Percentiles rank a stretch among this genome's conserved stretches.
These are phyloP conservation scores for Pterostichus madidus DNA, from an alignment of 2,888 invertebrate genomes.

Conservation along the genomic window DNA sequence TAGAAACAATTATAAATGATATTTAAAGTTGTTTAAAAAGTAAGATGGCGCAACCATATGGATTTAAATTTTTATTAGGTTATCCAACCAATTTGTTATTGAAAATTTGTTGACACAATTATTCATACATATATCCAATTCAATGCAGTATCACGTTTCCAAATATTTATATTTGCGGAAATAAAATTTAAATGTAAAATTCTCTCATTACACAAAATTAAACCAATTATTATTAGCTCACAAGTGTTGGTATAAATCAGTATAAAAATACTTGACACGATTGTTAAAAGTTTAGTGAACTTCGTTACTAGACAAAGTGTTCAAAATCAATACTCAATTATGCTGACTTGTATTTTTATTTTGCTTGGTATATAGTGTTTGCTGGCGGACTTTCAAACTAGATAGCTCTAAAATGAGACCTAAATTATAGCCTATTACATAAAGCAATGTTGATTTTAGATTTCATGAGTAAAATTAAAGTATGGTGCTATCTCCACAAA, in stretches of 20 bases:
- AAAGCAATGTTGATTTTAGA: neutral
- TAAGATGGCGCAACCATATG: no score
- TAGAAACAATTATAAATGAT: no score
- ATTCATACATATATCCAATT: neutral
- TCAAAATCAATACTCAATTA: conserved; percentile 49
- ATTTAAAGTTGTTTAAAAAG: no score
- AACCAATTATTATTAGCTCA: conserved; percentile 24
- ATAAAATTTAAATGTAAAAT: conserved; percentile 24
- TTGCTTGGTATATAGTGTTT: conserved; percentile 23
- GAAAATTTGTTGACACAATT: neutral
- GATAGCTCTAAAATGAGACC: conserved; percentile 36
- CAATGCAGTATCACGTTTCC: neutral
- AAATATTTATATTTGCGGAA: neutral
- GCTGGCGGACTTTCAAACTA: no score
- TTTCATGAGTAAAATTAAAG: conserved; percentile 1
- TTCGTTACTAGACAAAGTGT: conserved; percentile 42
- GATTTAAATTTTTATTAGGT: neutral
- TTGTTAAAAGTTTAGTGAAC: conserved; percentile 50
- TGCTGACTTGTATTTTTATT: conserved; percentile 36
- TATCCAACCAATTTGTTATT: neutral
- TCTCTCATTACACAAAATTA: conserved; percentile 12
- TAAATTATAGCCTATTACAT: conserved; percentile 34
- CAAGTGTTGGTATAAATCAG: conserved; percentile 32
- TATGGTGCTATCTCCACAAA: no score
- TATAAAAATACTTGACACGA: conserved; percentile 43